Percentiles rank a stretch among this genome's conserved stretches.
These are phyloP conservation scores for Aspidoscelis tigris DNA, from an alignment of 2,113 vertebrate species.

Conservation along the genomic window DNA sequence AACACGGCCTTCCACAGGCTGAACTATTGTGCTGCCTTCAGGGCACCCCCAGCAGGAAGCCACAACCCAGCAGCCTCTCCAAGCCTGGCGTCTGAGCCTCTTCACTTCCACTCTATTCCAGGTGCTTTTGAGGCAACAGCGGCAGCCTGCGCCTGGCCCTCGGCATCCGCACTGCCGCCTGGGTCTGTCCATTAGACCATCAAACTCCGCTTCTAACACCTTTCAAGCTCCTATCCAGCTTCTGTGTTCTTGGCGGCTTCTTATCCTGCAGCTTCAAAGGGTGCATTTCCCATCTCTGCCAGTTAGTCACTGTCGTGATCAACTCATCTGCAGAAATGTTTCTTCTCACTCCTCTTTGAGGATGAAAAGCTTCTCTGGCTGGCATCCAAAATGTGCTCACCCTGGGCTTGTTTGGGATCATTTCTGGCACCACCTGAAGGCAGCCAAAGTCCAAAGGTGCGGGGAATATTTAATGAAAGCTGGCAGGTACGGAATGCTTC, in stretches of 20 bases:
- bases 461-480: neutral
- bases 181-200: neutral
- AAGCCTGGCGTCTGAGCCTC: no score
- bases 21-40: no score
- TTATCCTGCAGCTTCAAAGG: neutral
- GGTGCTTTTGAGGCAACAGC: neutral
- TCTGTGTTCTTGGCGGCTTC: neutral
- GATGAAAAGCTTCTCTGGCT: neutral
- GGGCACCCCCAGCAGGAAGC: no score
- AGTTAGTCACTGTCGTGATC: neutral
- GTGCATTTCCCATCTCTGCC: neutral
- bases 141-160: neutral
- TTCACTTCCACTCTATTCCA: neutral
- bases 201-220: neutral
- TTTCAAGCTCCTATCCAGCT: neutral
- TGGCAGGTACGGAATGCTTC: neutral
- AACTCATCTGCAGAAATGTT: neutral
- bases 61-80: no score
- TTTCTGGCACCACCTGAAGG: neutral
- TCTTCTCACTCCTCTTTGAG: neutral
- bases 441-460: neutral
- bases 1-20: no score
- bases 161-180: neutral
- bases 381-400: neutral
- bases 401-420: neutral